A percentile compares a stretch with the other conserved stretches of the same genome.
Conservation (phyloP, 2,113 vertebrate species). For the Nothoprocta perdicaria region DNA sequence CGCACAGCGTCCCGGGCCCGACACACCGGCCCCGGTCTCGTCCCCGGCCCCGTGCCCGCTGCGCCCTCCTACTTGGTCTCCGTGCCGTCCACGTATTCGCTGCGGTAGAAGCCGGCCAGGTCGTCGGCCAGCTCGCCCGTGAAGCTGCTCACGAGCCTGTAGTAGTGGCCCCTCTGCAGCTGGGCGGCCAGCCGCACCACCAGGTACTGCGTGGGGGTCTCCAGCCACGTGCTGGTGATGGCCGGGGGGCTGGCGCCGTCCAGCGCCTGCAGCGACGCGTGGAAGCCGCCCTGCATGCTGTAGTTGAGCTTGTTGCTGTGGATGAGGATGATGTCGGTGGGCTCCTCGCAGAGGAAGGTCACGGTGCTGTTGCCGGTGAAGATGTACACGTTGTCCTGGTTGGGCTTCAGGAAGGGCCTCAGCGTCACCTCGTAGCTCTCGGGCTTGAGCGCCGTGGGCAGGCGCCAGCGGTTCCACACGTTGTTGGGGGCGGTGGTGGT, state of each 20-base stretch:
- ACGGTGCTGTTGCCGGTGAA: constrained; percentile 85
- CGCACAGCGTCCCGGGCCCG: fast-evolving
- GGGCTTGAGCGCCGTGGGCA: constrained; percentile 81
- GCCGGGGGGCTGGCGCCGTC: fast-evolving
- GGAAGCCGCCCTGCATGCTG: constrained; percentile 43
- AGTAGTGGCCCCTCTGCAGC: constrained; percentile 63
- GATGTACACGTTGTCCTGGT: constrained; percentile 70
- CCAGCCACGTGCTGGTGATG: constrained; percentile 74
- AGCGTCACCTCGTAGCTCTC: constrained; percentile 81
- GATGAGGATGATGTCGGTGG: constrained; percentile 87
- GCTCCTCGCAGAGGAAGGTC: constrained; percentile 77
- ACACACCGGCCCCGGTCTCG: too few species aligned
- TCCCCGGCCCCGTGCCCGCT: background rate
- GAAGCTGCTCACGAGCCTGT: constrained; percentile 81
- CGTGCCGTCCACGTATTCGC: constrained; percentile 81
- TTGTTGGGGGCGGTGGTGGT: background rate
- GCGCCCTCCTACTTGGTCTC: constrained; percentile 78
- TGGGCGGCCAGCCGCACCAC: constrained; percentile 75
- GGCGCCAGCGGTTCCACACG: constrained; percentile 84
- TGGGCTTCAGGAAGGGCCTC: constrained; percentile 79
- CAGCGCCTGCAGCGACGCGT: background rate
- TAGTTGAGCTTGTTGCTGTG: constrained; percentile 91
- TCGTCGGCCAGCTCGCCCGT: constrained; percentile 88
- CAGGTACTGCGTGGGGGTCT: constrained; percentile 82
- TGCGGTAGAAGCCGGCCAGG: constrained; percentile 93